These are phyloP conservation scores for Furcifer pardalis DNA, from an alignment of 2,797 vertebrate genomes.

Conservation along the genomic window DNA sequence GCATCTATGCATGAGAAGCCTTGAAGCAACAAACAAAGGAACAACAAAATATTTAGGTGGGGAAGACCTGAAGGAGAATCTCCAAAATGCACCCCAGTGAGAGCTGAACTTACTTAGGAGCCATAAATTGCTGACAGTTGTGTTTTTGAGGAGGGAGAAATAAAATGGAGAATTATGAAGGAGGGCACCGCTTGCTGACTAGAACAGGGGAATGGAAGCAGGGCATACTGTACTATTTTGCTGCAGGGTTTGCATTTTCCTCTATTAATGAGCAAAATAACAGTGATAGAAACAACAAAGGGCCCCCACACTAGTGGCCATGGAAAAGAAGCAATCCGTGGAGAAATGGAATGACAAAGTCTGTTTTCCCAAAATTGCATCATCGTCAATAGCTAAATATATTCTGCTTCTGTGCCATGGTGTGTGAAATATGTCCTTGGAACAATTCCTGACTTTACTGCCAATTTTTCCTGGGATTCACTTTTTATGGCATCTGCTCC, in stretches of 20 bases:
- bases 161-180: neutral
- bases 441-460: conserved; percentile 13
- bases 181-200: neutral
- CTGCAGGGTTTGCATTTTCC: neutral
- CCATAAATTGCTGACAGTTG: neutral
- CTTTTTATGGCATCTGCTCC: conserved; percentile 19
- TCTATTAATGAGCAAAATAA: neutral
- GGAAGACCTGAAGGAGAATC: neutral
- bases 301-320: conserved; percentile 7
- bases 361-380: conserved; percentile 43
- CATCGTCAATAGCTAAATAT: conserved; percentile 47
- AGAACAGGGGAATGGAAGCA: neutral
- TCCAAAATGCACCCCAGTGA: neutral
- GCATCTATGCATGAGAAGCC: neutral
- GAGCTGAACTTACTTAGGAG: neutral
- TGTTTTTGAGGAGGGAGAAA: neutral
- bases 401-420: conserved; percentile 27
- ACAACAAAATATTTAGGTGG: neutral
- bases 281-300: neutral
- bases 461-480: conserved; percentile 41
- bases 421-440: conserved; percentile 37
- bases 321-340: conserved; percentile 21
- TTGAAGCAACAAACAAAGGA: neutral
- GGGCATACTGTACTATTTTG: neutral
- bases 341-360: conserved; percentile 20